Evolutionary conservation across 2,888 invertebrate species (phyloP).

Genomic region (Dicranocentrus wangi): DNA sequence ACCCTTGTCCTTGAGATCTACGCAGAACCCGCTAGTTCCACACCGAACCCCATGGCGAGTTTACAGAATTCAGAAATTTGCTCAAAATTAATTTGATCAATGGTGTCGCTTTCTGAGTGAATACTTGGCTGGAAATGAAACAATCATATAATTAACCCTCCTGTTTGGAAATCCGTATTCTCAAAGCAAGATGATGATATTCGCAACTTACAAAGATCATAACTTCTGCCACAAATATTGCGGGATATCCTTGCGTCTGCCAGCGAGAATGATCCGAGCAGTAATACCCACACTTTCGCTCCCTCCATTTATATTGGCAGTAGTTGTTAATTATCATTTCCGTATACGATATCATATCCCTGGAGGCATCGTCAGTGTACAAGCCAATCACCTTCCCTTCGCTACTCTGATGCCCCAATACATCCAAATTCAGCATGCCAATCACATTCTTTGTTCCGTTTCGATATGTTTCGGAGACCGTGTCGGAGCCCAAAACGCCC

Average conservation of each 20-base stretch:
- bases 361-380: slow-evolving; percentile 36
- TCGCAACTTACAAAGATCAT: slow-evolving; percentile 22
- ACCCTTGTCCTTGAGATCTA: too few species aligned
- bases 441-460: slow-evolving; percentile 42
- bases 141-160: too few species aligned
- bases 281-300: slow-evolving; percentile 11
- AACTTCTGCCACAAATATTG: slow-evolving; percentile 44
- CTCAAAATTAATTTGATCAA: slow-evolving; percentile 22
- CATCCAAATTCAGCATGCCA: slow-evolving; percentile 39
- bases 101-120: slow-evolving; percentile 43
- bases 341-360: slow-evolving; percentile 22
- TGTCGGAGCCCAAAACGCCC: slow-evolving; percentile 55
- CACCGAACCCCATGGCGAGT: slow-evolving; percentile 25
- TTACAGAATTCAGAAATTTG: slow-evolving; percentile 55
- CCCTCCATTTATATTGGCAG: slow-evolving; percentile 2
- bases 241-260: slow-evolving; percentile 43
- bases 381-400: slow-evolving; percentile 30
- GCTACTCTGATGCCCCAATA: slow-evolving; percentile 26
- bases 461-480: slow-evolving; percentile 48
- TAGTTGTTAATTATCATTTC: slow-evolving; percentile 39
- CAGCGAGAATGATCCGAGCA: slow-evolving; percentile 61
- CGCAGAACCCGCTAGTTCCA: slow-evolving; percentile 40
- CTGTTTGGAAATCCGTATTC: background rate
- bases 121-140: slow-evolving; percentile 33
- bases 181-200: background rate